These are phyloP conservation scores for Oreohelix idahoensis DNA, from an alignment of 1,140 invertebrate species.

Conservation along the genomic window DNA sequence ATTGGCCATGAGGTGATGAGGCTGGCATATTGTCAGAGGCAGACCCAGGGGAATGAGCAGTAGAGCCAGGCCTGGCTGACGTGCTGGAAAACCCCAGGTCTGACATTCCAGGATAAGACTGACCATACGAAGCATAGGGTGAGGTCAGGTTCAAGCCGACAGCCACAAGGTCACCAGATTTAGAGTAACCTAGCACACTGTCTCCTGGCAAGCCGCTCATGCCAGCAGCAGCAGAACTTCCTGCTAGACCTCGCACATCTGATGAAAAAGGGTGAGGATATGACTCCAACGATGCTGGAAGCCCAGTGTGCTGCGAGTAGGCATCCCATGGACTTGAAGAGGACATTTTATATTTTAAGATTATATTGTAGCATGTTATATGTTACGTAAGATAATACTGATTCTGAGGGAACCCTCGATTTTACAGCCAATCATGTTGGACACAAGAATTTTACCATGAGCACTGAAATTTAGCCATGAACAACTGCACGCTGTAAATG, in stretches of 20 bases:
- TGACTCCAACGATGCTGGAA: constrained; percentile 13
- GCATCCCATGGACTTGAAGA: constrained; percentile 30
- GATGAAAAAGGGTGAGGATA: constrained; percentile 26
- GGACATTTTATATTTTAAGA: background rate
- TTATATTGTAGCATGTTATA: background rate
- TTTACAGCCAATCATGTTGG: background rate
- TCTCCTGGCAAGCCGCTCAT: constrained; percentile 28
- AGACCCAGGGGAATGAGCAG: constrained; percentile 10
- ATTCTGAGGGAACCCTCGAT: background rate
- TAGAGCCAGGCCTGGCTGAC: background rate
- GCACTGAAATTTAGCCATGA: background rate
- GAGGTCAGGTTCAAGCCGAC: constrained; percentile 25
- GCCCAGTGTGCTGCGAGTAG: constrained; percentile 24
- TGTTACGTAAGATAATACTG: background rate
- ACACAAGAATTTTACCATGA: background rate
- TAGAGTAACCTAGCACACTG: constrained; percentile 14
- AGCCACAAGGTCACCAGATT: constrained; percentile 17
- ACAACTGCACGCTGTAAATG: background rate
- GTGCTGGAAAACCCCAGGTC: constrained; percentile 12
- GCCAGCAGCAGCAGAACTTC: constrained; percentile 6
- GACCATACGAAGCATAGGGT: constrained; percentile 20
- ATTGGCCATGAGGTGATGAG: constrained; percentile 32
- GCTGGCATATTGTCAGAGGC: constrained; percentile 6
- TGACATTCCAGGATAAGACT: constrained; percentile 25
- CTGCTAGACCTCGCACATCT: constrained; percentile 4